These are phyloP conservation scores for Telmatochromis brachygnathus DNA, from an alignment of 2,113 vertebrate species.

Conservation along the genomic window DNA sequence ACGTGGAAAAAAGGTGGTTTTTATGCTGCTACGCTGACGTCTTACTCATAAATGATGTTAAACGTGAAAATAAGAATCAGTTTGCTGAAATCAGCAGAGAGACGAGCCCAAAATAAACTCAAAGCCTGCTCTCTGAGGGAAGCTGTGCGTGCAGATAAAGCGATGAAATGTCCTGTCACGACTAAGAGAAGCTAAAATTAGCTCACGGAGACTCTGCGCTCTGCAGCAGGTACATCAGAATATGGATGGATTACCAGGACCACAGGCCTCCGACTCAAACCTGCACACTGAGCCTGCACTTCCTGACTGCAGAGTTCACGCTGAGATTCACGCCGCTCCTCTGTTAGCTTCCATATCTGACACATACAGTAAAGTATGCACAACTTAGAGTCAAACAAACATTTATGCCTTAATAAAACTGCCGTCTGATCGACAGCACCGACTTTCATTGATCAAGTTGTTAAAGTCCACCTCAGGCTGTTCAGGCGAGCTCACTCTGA, in stretches of 20 bases:
- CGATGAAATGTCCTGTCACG: background rate
- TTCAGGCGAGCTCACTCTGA: background rate
- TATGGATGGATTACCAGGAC: background rate
- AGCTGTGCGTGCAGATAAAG: background rate
- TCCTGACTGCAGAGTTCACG: background rate
- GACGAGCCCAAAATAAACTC: background rate
- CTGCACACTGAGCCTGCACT: background rate
- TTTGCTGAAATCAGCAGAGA: background rate
- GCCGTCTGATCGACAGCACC: background rate
- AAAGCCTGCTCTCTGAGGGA: background rate
- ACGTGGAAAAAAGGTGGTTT: background rate
- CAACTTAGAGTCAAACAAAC: background rate
- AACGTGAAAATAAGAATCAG: fast-evolving
- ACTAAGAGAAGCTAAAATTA: background rate
- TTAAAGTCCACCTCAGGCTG: background rate
- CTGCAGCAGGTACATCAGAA: background rate
- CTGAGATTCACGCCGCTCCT: background rate
- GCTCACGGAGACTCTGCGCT: background rate
- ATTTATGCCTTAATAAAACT: background rate
- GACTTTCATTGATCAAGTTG: background rate
- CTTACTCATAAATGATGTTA: background rate
- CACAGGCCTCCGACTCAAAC: background rate
- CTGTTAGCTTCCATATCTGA: background rate
- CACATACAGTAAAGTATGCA: background rate
- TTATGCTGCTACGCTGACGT: background rate